phyloP scores from a whole-genome alignment of 2,888 invertebrate genomes.

The Diarsia dahlii region DNA sequence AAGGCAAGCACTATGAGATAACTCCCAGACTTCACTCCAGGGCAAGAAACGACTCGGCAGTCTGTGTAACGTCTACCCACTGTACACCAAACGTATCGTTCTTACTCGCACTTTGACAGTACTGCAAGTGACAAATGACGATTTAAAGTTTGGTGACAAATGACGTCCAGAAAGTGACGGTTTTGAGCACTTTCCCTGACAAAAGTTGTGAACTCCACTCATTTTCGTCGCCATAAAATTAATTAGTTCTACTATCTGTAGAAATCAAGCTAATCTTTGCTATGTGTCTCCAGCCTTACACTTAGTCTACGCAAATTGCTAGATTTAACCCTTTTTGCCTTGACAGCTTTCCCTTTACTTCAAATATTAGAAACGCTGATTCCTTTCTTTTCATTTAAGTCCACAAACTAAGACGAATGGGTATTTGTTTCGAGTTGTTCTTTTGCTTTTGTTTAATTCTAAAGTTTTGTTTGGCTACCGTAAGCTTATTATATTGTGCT shows the following conservation, averaged over 20 bases:
- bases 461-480: neutral
- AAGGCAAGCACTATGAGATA: too few relatives aligned
- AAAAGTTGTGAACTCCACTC: neutral
- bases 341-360: neutral
- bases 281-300: constrained; percentile 12
- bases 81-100: too few relatives aligned
- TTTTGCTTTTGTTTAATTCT: constrained; percentile 31
- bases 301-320: constrained; percentile 39
- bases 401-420: constrained; percentile 25
- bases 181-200: neutral
- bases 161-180: neutral
- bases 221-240: neutral
- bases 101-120: too few relatives aligned
- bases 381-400: constrained; percentile 18
- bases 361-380: constrained; percentile 20
- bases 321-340: neutral
- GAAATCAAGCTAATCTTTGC: neutral
- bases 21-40: too few relatives aligned
- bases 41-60: too few relatives aligned
- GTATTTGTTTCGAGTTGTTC: constrained; percentile 23
- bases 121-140: neutral
- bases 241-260: neutral
- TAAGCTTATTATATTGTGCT: constrained; percentile 5
- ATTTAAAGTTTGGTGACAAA: neutral
- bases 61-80: too few relatives aligned